Evolutionary conservation across 2,113 vertebrate species (phyloP).

Genomic region (Guaruba guarouba): DNA sequence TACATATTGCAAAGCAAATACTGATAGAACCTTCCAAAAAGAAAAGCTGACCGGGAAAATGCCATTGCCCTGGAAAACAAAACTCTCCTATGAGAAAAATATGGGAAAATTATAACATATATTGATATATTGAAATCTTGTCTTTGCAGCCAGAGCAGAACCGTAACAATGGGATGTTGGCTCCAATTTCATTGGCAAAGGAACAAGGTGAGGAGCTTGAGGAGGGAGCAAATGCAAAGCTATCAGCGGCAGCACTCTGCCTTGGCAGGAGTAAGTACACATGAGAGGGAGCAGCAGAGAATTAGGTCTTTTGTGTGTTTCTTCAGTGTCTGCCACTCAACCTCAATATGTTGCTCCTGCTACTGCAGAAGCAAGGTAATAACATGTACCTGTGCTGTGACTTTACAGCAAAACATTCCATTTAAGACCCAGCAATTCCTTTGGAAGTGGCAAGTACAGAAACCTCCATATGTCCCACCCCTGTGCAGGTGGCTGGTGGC

Average conservation of each 20-base stretch:
- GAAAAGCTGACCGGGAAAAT: not conserved
- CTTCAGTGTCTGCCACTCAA: not conserved
- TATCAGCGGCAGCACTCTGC: not conserved
- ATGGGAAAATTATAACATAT: not conserved
- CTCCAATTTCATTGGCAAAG: not conserved
- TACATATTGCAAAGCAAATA: not conserved
- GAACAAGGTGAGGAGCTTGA: not conserved
- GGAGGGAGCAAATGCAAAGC: not conserved
- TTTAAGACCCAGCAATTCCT: not conserved
- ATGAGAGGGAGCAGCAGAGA: not conserved
- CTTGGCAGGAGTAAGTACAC: not conserved
- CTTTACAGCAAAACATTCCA: not conserved
- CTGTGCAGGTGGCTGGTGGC: not conserved
- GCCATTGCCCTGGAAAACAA: not conserved
- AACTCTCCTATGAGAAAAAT: not conserved
- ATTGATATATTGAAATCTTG: not conserved
- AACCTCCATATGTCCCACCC: accelerated
- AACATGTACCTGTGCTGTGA: not conserved
- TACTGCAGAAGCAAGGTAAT: not conserved
- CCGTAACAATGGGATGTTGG: not conserved
- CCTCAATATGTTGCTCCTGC: not conserved
- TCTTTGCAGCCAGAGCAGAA: not conserved
- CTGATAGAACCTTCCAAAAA: not conserved
- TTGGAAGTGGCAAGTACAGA: not conserved
- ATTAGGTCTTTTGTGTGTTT: not conserved